Base-by-base conservation (phyloP, 2,888 invertebrate species). In the Diaprepes abbreviatus region DNA sequence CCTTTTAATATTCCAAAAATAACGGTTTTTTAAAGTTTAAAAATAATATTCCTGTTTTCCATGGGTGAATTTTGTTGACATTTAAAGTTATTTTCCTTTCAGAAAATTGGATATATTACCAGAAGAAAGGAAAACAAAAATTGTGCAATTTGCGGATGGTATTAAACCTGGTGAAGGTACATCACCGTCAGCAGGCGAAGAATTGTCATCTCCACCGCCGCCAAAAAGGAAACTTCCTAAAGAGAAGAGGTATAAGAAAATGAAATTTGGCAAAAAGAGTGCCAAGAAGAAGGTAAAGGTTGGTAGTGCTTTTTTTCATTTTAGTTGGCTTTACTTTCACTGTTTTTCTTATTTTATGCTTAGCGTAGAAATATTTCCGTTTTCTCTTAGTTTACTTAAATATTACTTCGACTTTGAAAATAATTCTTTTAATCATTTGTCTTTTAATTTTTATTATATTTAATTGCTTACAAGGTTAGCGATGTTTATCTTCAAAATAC, bases 111-210 rank as follows among this genome's bases (percentile, higher is more conserved):
- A 48, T 16, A 19, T 31, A 19, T 24, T 19, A 6, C 9, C 54
- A 10, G 55, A 48, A 12, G 65, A 64, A 35, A 70, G 16, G 21
- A 50, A 28, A 24, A 3, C 64, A 28, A 76, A 77, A 69, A 55
- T 83, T 5, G 89, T 90, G 1, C 87, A 87, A 74, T 90, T 90
- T 76, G 89, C 89, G 2, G 89, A 89, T 78, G 89, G 89, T 2
- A 83, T 89, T 14, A 84, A 85, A 67, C 89, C 89, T 0, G 89
- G 88, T 0, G 88, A 88, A 74, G 88, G 88, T 1, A 88, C 87
- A 1, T 87, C 87, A 64, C 87, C 88, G 0, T 88, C 87, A 24
- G 88, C 86, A 0, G 87, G 87, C 1, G 88, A 89, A 75, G 89
- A 89, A 69, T 85, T 89, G 76, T 86, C 87, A 0, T 89, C 89